Base-by-base conservation (phyloP, 1,140 invertebrate genomes). In the Antheraea mylitta region DNA sequence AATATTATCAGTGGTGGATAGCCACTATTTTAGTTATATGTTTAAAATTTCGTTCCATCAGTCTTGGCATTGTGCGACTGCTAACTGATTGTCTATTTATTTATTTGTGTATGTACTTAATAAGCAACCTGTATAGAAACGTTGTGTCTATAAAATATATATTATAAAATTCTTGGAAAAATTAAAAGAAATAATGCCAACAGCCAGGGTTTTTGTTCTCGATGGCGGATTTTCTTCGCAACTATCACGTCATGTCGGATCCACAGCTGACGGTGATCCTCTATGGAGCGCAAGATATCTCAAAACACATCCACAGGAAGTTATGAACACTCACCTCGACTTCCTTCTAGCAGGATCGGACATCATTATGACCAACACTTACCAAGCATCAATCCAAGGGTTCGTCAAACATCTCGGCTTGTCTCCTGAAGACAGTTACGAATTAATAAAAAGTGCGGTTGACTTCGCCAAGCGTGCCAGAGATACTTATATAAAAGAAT, bases 361-460 rank as follows among this genome's bases (percentile, higher is more conserved):
- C 76, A 92, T 98, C 1, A 96, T 98, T 42, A 94, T 95, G 66
- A 98, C 97, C 0, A 96, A 96, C 70, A 98, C 97, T 0, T 99
- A 98, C 82, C 98, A 99, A 92, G 96, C 97, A 0, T 97, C 96
- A 11, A 89, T 98, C 18, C 93, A 93, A 18, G 96, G 97, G 0
- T 96, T 98, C 77, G 90, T 94, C 38, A 94, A 96, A 81, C 94
- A 97, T 83, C 87, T 98, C 6, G 92, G 93, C 0, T 70, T 96
- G 0, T 92, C 91, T 11, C 85, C 94, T 74, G 91, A 94, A 60
- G 92, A 96, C 71, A 95, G 95, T 45, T 86, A 95, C 19, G 83
- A 93, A 0, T 85, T 98, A 0, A 96, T 99, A 7, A 92, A 93
- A 64, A 92, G 93, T 68, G 95, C 96, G 19, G 96, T 97, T 0